Base-by-base conservation (phyloP, 1,140 invertebrate species). In the Campoletis sonorensis region DNA sequence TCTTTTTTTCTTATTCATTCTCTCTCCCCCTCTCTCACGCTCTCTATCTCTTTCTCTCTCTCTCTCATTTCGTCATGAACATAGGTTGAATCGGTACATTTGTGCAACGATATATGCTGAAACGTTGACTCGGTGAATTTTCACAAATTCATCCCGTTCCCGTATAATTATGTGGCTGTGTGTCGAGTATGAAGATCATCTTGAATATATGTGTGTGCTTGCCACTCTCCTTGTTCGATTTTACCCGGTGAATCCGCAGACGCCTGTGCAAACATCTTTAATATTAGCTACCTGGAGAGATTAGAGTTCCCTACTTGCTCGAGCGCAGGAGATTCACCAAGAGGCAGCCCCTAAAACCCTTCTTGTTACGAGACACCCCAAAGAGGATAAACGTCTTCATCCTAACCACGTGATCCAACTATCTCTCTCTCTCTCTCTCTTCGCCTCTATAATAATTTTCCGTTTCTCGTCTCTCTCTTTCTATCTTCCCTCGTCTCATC, bases 231-330 rank as follows among this genome's bases (percentile, higher is more conserved):
- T 71, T 77, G 67, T 84, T 88, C 85, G 72, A 87, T 88, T 86
- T 68, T 85, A 61, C 54, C 49, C 37, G 84, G 67, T 33, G 37
- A 79, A 77, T 67, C 82, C 54, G 30, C 83, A 83, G 79, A 85
- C 80, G 78, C 82, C 79, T 79, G 81, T 79, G 81, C 84, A 86
- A 87, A 87, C 85, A 86, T 83, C 77, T 83, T 86, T 86, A 86
- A 86, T 86, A 86, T 86, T 85, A 85, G 84, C 81, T 81, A 85
- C 81, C 79, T 82, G 79, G 83, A 83, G 83, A 86, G 85, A 87
- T 87, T 87, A n/a, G n/a, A n/a, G n/a, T n/a, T n/a, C n/a, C n/a
- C n/a, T n/a, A n/a, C n/a, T n/a, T n/a, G n/a, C n/a, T n/a, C n/a
- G n/a, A n/a, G n/a, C n/a, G n/a, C n/a, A n/a, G n/a, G n/a, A 86